phyloP scores from a whole-genome alignment of 2,888 invertebrate genomes.

The Calephelis perditalis region DNA sequence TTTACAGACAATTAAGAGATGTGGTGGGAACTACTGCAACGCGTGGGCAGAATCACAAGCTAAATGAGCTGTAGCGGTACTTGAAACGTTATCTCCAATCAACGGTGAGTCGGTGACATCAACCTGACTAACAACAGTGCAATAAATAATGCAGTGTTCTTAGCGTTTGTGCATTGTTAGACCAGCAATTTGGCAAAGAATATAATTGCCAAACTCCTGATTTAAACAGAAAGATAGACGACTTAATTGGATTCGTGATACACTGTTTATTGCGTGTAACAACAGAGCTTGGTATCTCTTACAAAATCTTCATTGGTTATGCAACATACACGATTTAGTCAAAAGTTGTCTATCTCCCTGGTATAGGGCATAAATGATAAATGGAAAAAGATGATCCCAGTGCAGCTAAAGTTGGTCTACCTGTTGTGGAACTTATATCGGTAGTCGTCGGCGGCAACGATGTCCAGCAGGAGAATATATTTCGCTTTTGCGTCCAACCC shows the following conservation, averaged over 20 bases:
- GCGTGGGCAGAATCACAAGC: constrained; percentile 72
- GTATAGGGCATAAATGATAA: constrained; percentile 41
- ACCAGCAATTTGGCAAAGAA: background rate
- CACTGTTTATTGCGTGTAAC: background rate
- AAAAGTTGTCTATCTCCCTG: background rate
- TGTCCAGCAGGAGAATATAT: constrained; percentile 99
- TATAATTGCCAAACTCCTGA: background rate
- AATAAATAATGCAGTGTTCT: constrained; percentile 10
- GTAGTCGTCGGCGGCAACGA: constrained; percentile 99
- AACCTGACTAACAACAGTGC: constrained; percentile 13
- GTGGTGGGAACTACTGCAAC: constrained; percentile 66
- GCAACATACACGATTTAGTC: background rate
- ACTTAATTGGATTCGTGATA: background rate
- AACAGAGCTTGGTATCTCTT: background rate
- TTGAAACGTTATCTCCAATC: constrained; percentile 59
- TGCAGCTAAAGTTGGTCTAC: constrained; percentile 57
- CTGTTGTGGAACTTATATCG: constrained; percentile 98
- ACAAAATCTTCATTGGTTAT: background rate
- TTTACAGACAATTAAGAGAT: constrained; percentile 65
- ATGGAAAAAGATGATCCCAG: constrained; percentile 29
- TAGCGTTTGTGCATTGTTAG: background rate
- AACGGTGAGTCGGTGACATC: constrained; percentile 34
- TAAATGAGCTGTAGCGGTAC: constrained; percentile 64
- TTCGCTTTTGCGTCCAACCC: constrained; percentile 99
- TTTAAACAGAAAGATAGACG: background rate